Conservation (phyloP, 1,140 invertebrate species). For the Apis laboriosa region DNA sequence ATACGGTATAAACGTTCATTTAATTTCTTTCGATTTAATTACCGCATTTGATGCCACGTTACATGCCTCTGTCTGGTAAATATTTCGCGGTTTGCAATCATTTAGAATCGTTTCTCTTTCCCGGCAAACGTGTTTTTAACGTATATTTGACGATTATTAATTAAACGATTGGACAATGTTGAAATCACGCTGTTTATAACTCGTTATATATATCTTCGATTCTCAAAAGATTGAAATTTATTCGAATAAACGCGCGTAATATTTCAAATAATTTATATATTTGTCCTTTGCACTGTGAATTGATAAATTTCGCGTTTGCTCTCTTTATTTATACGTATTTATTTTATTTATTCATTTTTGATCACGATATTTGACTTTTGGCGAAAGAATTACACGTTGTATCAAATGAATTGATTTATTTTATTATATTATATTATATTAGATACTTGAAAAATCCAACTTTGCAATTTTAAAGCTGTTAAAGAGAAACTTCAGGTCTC, state of each 20-base stretch:
- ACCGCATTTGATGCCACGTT: neutral
- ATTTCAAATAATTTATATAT: neutral
- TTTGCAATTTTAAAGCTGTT: neutral
- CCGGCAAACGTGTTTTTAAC: neutral
- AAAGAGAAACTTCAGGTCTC: neutral
- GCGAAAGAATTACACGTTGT: too few relatives aligned
- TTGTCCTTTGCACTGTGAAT: too few relatives aligned
- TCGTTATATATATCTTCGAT: neutral
- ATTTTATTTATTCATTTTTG: too few relatives aligned
- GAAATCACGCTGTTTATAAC: neutral
- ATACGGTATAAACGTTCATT: conserved; percentile 1
- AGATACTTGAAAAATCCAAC: neutral
- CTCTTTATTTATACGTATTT: too few relatives aligned
- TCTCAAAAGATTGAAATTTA: neutral
- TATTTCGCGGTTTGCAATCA: conserved; percentile 8
- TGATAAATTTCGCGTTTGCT: too few relatives aligned
- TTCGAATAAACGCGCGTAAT: neutral
- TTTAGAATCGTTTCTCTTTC: neutral
- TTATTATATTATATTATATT: neutral
- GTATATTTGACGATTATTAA: neutral
- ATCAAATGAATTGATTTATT: too few relatives aligned
- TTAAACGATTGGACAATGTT: neutral
- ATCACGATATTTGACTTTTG: too few relatives aligned
- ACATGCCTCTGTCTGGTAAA: neutral
- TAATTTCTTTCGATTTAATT: conserved; percentile 39